These are phyloP conservation scores for Brachyhypopomus gauderio DNA, from an alignment of 2,113 vertebrate species.

Conservation along the genomic window DNA sequence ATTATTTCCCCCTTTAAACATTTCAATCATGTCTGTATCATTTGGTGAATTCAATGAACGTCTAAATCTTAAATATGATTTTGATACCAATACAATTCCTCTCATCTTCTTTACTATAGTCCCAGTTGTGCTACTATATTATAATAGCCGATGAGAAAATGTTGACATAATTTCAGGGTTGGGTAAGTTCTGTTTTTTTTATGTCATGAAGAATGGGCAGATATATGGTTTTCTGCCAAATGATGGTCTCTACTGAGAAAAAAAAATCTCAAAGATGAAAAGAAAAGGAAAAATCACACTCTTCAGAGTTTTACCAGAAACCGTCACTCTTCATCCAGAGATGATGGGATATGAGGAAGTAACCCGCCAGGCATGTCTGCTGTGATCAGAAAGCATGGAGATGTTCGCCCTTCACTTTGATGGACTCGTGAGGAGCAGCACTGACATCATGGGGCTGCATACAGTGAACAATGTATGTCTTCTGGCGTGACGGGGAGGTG, in stretches of 20 bases:
- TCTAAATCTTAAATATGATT: too few species aligned
- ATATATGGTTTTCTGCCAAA: constrained; percentile 16
- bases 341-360: constrained; percentile 54
- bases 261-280: constrained; percentile 16
- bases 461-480: constrained; percentile 49
- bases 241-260: constrained; percentile 20
- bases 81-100: too few species aligned
- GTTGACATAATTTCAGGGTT: not conserved
- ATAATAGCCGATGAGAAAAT: too few species aligned
- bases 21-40: not conserved
- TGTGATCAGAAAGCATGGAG: constrained; percentile 57
- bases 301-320: constrained; percentile 44
- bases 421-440: constrained; percentile 57
- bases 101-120: too few species aligned
- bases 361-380: constrained; percentile 62
- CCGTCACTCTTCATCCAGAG: constrained; percentile 49
- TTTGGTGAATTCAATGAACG: not conserved
- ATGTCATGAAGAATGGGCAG: constrained; percentile 10
- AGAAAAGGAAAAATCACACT: constrained; percentile 16
- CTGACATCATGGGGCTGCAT: constrained; percentile 40
- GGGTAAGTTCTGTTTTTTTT: constrained; percentile 2
- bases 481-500: constrained; percentile 33
- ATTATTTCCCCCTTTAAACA: not conserved
- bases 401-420: constrained; percentile 63
- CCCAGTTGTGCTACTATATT: too few species aligned